Conservation (phyloP, 2,113 vertebrate species). For the Heterotis niloticus region DNA sequence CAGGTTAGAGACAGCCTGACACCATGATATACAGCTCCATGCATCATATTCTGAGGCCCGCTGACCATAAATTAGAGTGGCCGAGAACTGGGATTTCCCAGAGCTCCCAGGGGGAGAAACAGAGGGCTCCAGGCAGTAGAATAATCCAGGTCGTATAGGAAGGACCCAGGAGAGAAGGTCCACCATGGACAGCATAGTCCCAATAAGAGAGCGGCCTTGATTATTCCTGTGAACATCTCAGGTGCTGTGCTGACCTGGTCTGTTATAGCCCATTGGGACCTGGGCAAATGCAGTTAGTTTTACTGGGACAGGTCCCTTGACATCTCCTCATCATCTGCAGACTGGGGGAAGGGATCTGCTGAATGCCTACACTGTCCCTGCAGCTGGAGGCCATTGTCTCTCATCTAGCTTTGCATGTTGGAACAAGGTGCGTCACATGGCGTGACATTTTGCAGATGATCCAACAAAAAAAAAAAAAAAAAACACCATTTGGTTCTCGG, state of each 20-base stretch:
- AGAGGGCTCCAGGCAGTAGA: too few relatives aligned
- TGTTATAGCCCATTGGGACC: slow-evolving; percentile 23
- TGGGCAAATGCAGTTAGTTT: slow-evolving; percentile 40
- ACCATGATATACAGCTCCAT: slow-evolving; percentile 5
- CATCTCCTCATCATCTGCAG: background rate
- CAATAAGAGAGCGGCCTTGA: slow-evolving; percentile 39
- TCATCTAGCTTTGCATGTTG: background rate
- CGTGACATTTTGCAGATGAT: too few relatives aligned
- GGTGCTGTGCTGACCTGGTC: slow-evolving; percentile 45
- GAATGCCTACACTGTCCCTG: slow-evolving; percentile 14
- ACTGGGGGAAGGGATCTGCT: background rate
- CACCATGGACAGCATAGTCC: slow-evolving; percentile 36
- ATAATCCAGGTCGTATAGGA: background rate
- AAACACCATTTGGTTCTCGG: too few relatives aligned
- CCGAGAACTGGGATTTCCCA: background rate
- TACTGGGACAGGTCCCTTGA: slow-evolving; percentile 16
- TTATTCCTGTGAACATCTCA: slow-evolving; percentile 48
- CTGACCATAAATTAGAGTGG: background rate
- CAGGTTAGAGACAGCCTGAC: background rate
- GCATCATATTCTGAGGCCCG: background rate
- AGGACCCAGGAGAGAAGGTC: slow-evolving; percentile 26
- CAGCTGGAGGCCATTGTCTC: background rate
- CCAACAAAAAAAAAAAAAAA: too few relatives aligned
- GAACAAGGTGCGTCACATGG: background rate
- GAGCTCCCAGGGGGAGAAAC: background rate